Evolutionary conservation across 2,113 vertebrate species (phyloP).

Genomic region (Microtus pennsylvanicus): DNA sequence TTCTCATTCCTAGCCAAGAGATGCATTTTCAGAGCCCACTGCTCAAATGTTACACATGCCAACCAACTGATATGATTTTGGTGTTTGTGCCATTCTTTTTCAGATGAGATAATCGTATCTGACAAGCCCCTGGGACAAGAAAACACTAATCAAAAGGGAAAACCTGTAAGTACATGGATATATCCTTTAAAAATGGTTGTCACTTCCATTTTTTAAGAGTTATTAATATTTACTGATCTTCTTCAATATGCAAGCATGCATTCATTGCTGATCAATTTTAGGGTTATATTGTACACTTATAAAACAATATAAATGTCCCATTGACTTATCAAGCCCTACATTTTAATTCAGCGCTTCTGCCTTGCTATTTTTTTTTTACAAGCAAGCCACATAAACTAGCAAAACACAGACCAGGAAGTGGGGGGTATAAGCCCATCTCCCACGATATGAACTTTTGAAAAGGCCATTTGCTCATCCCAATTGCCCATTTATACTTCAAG

Average conservation of each 20-base stretch:
- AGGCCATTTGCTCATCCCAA: conserved; percentile 1
- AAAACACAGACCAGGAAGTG: neutral
- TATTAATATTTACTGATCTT: neutral
- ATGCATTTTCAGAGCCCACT: neutral
- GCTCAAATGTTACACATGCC: neutral
- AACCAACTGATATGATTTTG: neutral
- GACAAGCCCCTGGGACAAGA: neutral
- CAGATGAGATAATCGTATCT: neutral
- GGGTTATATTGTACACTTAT: conserved; percentile 31
- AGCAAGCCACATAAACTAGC: neutral
- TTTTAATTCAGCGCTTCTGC: conserved; percentile 28
- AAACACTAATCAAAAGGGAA: conserved; percentile 66
- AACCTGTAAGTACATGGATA: conserved; percentile 63
- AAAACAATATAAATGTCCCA: conserved; percentile 8
- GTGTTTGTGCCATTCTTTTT: conserved; percentile 45
- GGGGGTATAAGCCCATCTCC: neutral
- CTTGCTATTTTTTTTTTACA: conserved; percentile 29
- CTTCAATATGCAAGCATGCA: neutral
- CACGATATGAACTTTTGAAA: neutral
- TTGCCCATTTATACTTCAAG: conserved; percentile 11
- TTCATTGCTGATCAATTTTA: neutral
- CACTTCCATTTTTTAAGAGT: conserved; percentile 49
- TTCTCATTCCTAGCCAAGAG: neutral
- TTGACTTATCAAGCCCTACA: conserved; percentile 7
- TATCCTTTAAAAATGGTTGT: conserved; percentile 36